Evolutionary conservation across 1,140 invertebrate species (phyloP).

Genomic region (Danaus plexippus): DNA sequence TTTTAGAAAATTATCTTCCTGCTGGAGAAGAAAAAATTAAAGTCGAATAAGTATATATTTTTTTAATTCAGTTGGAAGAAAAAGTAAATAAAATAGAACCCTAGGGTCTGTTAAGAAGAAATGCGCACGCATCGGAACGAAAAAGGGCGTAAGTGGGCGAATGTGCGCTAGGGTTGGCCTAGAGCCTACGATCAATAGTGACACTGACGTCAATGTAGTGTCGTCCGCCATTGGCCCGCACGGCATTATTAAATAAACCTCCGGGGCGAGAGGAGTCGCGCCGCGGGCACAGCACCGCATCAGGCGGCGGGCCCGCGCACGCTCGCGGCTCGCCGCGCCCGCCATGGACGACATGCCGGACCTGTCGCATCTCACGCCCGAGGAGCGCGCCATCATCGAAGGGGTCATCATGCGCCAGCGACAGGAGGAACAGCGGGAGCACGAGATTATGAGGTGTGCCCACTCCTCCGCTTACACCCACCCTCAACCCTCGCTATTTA

Average conservation of each 20-base stretch:
- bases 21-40: too few relatives aligned
- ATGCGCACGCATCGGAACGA: conserved; percentile 47
- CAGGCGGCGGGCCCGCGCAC: conserved; percentile 62
- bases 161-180: conserved; percentile 32
- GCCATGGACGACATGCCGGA: conserved; percentile 91
- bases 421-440: conserved; percentile 96
- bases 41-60: too few relatives aligned
- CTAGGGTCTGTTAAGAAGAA: conserved; percentile 13
- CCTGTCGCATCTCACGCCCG: conserved; percentile 96
- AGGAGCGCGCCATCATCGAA: conserved; percentile 98
- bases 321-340: conserved; percentile 47
- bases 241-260: conserved; percentile 67
- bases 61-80: conserved; percentile 1
- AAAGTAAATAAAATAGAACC: conserved; percentile 20
- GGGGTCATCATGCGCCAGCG: conserved; percentile 96
- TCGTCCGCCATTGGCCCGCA: conserved; percentile 60
- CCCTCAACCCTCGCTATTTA: conserved; percentile 22
- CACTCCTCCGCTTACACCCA: conserved; percentile 20
- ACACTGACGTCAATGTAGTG: conserved; percentile 60
- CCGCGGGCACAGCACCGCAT: conserved; percentile 64
- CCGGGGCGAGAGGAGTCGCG: conserved; percentile 56
- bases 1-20: too few relatives aligned
- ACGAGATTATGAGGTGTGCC: conserved; percentile 93
- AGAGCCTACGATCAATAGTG: conserved; percentile 51
- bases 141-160: conserved; percentile 32